Conservation (phyloP, 2,888 invertebrate species). For the Drosophila maculinotata region DNA sequence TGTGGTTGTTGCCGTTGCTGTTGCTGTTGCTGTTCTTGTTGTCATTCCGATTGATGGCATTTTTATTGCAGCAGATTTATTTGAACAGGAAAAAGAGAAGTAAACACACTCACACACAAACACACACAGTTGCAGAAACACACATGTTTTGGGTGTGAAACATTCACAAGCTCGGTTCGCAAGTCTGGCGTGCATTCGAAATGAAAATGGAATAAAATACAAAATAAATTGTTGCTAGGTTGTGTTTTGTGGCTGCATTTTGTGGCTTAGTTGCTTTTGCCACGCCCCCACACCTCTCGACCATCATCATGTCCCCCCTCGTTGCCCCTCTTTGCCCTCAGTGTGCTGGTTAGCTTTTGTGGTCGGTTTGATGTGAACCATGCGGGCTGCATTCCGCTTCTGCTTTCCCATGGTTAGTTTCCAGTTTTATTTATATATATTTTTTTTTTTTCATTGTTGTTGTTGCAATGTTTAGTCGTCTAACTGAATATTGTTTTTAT, state of each 20-base stretch:
- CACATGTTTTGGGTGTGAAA: slow-evolving; percentile 34
- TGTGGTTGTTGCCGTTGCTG: slow-evolving; percentile 17
- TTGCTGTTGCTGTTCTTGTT: slow-evolving; percentile 23
- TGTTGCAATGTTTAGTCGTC: slow-evolving; percentile 1
- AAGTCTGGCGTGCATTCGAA: slow-evolving; percentile 49
- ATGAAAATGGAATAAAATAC: slow-evolving; percentile 63
- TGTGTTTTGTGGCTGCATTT: slow-evolving; percentile 59
- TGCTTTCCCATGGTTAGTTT: slow-evolving; percentile 9
- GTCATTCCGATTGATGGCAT: slow-evolving; percentile 66
- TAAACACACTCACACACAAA: slow-evolving; percentile 14
- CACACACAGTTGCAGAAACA: slow-evolving; percentile 11
- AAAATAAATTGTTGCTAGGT: slow-evolving; percentile 59
- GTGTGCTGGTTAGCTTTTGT: slow-evolving; percentile 52
- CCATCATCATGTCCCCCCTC: too few species aligned
- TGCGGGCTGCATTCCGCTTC: slow-evolving; percentile 30
- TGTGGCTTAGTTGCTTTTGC: slow-evolving; percentile 34
- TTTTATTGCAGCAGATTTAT: slow-evolving; percentile 75
- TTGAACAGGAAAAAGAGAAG: slow-evolving; percentile 52
- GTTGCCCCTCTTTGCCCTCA: background rate
- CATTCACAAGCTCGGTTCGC: slow-evolving; percentile 45
- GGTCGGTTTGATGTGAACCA: slow-evolving; percentile 51
- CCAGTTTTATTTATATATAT: background rate
- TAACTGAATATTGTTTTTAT: slow-evolving; percentile 14
- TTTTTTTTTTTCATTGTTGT: background rate
- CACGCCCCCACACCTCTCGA: background rate